These are phyloP conservation scores for Desmodus rotundus DNA, from an alignment of 2,113 vertebrate genomes.

Conservation along the genomic window DNA sequence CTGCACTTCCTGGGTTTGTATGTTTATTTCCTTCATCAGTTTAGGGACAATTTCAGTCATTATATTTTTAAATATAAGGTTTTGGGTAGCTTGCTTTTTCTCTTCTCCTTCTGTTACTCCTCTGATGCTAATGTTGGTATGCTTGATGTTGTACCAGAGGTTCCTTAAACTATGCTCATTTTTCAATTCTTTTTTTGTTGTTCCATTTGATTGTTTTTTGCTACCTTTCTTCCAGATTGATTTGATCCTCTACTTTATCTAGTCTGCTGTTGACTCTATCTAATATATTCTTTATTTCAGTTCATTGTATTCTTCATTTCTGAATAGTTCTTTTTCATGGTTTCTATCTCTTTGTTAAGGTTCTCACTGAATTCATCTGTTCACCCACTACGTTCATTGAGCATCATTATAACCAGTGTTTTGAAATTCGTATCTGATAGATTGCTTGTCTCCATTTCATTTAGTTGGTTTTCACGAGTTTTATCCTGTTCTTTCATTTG, in stretches of 20 bases:
- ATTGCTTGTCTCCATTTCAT: neutral
- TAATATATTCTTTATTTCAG: no score
- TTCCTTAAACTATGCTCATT: no score
- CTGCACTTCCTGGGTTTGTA: neutral
- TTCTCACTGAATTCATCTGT: neutral
- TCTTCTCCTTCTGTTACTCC: neutral
- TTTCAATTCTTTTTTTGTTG: no score
- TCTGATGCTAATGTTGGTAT: neutral
- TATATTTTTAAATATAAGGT: neutral
- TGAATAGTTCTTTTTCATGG: neutral
- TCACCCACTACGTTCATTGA: neutral
- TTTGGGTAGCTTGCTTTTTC: neutral
- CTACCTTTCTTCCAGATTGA: no score
- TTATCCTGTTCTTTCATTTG: neutral
- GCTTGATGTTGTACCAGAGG: no score
- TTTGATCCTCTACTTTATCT: no score
- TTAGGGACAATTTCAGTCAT: neutral
- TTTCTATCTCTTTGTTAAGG: neutral
- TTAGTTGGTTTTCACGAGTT: neutral
- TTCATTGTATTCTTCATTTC: no score
- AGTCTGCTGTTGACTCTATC: no score
- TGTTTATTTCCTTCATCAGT: neutral
- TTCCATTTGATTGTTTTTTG: no score
- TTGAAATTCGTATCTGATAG: neutral
- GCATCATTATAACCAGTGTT: neutral